phyloP scores from a whole-genome alignment of 2,888 invertebrate genomes.

The Cephus rjabovi region DNA sequence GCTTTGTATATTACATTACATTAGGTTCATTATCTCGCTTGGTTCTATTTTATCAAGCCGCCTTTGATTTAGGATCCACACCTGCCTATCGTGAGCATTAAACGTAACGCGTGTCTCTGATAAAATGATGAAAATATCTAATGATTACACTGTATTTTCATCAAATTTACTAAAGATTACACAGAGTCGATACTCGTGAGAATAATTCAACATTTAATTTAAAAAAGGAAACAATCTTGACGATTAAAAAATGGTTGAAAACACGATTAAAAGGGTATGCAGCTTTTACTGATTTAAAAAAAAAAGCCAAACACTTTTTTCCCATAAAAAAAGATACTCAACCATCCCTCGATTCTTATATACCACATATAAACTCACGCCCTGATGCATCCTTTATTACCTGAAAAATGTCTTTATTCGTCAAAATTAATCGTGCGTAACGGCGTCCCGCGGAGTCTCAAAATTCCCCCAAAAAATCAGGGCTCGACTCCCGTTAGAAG shows the following conservation, averaged over 20 bases:
- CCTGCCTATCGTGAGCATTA: slow-evolving; percentile 6
- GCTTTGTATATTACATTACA: slow-evolving; percentile 33
- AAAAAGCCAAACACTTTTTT: background rate
- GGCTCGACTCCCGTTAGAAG: background rate
- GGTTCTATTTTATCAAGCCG: background rate
- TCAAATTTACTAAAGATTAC: background rate
- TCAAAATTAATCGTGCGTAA: slow-evolving; percentile 58
- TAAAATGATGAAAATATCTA: background rate
- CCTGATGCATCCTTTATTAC: slow-evolving; percentile 59
- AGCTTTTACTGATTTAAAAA: background rate
- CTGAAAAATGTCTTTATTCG: slow-evolving; percentile 53
- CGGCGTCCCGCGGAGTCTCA: slow-evolving; percentile 24
- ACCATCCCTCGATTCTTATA: slow-evolving; percentile 15
- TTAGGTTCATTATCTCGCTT: slow-evolving; percentile 33
- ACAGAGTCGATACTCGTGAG: background rate
- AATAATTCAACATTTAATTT: background rate
- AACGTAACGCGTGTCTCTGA: background rate
- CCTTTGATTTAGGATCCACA: slow-evolving; percentile 13
- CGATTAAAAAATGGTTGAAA: background rate
- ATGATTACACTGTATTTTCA: no score
- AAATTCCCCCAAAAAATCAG: background rate
- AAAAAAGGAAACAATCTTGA: background rate
- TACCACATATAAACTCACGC: slow-evolving; percentile 38
- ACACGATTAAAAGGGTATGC: no score
- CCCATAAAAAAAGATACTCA: background rate